Percentiles rank a stretch among this genome's conserved stretches.
phyloP scores from a whole-genome alignment of 2,797 vertebrate species.

The Megalops cyprinoides region DNA sequence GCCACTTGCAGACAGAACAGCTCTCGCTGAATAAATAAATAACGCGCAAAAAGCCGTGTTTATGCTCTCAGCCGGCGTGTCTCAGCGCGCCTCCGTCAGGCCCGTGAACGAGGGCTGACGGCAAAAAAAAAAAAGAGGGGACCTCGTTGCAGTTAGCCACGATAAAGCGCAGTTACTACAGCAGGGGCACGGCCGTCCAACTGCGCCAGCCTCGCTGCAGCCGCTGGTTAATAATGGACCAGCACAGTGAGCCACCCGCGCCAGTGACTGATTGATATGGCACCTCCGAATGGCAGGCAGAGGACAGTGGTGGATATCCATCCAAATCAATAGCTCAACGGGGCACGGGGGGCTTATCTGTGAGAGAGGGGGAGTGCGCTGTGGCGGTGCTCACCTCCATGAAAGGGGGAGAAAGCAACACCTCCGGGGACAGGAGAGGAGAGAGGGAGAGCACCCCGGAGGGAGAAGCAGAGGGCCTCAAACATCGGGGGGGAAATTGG shows the following conservation, averaged over 20 bases:
- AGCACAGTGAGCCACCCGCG: background rate
- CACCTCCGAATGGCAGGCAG: background rate
- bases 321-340: background rate
- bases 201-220: background rate
- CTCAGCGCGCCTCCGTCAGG: constrained; percentile 38
- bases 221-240: background rate
- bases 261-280: background rate
- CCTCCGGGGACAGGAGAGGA: background rate
- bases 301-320: background rate
- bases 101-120: constrained; percentile 27
- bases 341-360: background rate
- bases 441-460: background rate
- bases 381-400: too few relatives aligned
- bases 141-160: background rate
- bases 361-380: background rate
- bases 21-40: constrained; percentile 69
- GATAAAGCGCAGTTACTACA: background rate
- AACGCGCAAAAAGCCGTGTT: constrained; percentile 63
- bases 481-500: background rate
- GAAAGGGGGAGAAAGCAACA: constrained; percentile 9
- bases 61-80: constrained; percentile 55
- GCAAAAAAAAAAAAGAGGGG: constrained; percentile 38
- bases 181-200: too few relatives aligned
- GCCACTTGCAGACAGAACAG: constrained; percentile 66
- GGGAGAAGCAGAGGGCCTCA: background rate